These are phyloP conservation scores for Scaptomyza graminum DNA, from an alignment of 1,140 invertebrate species.

Conservation along the genomic window DNA sequence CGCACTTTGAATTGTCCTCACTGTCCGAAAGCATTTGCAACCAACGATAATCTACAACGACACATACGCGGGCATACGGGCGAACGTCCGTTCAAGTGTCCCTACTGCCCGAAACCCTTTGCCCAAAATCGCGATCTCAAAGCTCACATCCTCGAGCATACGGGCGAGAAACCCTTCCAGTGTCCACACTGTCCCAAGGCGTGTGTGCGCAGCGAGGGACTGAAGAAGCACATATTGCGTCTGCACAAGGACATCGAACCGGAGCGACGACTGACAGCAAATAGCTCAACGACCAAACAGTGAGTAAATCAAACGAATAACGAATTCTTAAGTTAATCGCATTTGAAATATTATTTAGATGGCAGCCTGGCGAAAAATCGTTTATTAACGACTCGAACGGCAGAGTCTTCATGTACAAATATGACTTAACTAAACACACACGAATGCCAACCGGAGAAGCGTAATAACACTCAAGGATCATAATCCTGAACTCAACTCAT, in stretches of 20 bases:
- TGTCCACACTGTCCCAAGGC: conserved; percentile 43
- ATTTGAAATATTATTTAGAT: conserved; percentile 2
- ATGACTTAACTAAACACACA: conserved; percentile 35
- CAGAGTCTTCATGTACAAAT: conserved; percentile 35
- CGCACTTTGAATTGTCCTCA: conserved; percentile 25
- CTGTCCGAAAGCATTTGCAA: conserved; percentile 43
- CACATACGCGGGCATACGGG: conserved; percentile 44
- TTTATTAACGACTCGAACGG: conserved; percentile 24
- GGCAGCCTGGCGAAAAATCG: conserved; percentile 26
- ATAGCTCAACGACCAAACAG: conserved; percentile 14
- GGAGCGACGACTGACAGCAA: background rate
- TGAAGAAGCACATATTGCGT: conserved; percentile 39
- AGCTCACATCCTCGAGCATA: conserved; percentile 44
- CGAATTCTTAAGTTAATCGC: background rate
- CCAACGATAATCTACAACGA: conserved; percentile 42
- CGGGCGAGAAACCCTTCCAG: conserved; percentile 39
- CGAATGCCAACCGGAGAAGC: conserved; percentile 25
- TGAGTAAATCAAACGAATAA: conserved; percentile 2
- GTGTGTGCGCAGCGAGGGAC: conserved; percentile 40
- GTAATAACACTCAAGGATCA: conserved; percentile 1
- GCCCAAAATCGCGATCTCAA: conserved; percentile 44
- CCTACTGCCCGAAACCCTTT: conserved; percentile 39
- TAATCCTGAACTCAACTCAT: background rate
- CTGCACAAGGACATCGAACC: conserved; percentile 40
- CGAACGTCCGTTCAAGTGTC: conserved; percentile 40